A percentile compares a stretch with the other conserved stretches of the same genome.
Conservation (phyloP, 2,113 vertebrate species). For the Gracilinanus agilis region DNA sequence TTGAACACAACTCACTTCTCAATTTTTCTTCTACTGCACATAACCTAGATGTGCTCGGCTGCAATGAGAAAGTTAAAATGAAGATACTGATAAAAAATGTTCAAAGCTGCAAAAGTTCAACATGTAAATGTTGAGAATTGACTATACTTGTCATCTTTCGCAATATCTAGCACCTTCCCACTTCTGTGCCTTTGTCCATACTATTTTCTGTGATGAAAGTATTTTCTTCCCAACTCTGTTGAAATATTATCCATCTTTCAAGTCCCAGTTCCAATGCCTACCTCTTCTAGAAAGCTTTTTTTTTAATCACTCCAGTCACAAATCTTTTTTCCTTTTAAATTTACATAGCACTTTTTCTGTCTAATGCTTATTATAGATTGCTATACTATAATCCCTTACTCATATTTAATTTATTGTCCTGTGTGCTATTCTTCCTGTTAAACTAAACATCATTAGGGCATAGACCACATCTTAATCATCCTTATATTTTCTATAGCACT, state of each 20-base stretch:
- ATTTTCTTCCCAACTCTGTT: neutral
- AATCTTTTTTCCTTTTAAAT: neutral
- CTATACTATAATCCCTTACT: neutral
- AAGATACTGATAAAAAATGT: neutral
- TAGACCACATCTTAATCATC: neutral
- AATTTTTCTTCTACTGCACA: neutral
- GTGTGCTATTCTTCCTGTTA: neutral
- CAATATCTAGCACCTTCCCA: neutral
- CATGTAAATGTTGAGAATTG: neutral
- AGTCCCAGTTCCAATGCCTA: neutral
- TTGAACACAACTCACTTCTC: neutral
- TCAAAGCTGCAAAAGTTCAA: neutral
- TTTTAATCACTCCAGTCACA: conserved; percentile 13
- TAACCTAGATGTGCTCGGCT: neutral
- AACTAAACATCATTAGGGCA: neutral
- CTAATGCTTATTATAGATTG: neutral
- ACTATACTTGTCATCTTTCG: neutral
- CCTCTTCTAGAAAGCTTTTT: conserved; percentile 19
- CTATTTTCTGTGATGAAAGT: neutral
- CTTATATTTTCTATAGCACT: neutral
- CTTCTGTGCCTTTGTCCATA: neutral
- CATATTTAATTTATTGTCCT: neutral
- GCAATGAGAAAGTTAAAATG: neutral
- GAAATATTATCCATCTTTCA: neutral
- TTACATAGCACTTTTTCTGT: neutral